Evolutionary conservation across 2,888 invertebrate species (phyloP).

Genomic region (Meghimatium bilineatum): DNA sequence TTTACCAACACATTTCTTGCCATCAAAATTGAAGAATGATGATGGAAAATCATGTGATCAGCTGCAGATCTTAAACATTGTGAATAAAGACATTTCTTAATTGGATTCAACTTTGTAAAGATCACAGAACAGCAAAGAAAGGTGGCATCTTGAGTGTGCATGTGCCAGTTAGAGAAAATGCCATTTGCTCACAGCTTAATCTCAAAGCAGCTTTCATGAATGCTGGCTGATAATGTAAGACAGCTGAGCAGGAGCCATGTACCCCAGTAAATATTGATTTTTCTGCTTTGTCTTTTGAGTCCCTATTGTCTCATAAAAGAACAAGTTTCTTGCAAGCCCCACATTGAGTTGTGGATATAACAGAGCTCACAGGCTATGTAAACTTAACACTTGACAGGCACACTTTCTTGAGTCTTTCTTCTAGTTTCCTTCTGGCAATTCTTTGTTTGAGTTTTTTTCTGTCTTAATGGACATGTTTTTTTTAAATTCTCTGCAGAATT

Average conservation of each 20-base stretch:
- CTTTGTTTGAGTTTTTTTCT: slow-evolving; percentile 55
- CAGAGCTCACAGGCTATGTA: slow-evolving; percentile 39
- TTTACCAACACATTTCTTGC: slow-evolving; percentile 24
- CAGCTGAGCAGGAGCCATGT: slow-evolving; percentile 68
- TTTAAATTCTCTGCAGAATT: background rate
- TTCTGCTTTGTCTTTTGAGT: slow-evolving; percentile 72
- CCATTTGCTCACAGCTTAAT: slow-evolving; percentile 43
- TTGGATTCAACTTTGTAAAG: slow-evolving; percentile 59
- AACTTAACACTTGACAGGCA: slow-evolving; percentile 48
- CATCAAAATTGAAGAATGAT: slow-evolving; percentile 30
- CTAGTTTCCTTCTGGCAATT: slow-evolving; percentile 36
- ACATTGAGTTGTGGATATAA: slow-evolving; percentile 62
- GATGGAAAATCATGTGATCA: slow-evolving; percentile 55
- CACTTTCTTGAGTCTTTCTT: slow-evolving; percentile 44
- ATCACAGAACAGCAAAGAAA: slow-evolving; percentile 49
- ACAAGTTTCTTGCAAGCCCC: slow-evolving; percentile 67
- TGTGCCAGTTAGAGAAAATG: slow-evolving; percentile 38
- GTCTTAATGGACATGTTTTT: slow-evolving; percentile 35
- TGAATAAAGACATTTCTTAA: slow-evolving; percentile 61
- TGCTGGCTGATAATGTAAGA: slow-evolving; percentile 58
- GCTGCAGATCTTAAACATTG: slow-evolving; percentile 56
- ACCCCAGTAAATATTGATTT: slow-evolving; percentile 69
- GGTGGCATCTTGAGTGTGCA: slow-evolving; percentile 43
- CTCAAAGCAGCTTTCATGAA: slow-evolving; percentile 53
- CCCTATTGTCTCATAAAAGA: slow-evolving; percentile 68